Percentiles rank a stretch among this genome's conserved stretches.
phyloP scores from a whole-genome alignment of 1,140 invertebrate genomes.

The Drosophila kepulauana region DNA sequence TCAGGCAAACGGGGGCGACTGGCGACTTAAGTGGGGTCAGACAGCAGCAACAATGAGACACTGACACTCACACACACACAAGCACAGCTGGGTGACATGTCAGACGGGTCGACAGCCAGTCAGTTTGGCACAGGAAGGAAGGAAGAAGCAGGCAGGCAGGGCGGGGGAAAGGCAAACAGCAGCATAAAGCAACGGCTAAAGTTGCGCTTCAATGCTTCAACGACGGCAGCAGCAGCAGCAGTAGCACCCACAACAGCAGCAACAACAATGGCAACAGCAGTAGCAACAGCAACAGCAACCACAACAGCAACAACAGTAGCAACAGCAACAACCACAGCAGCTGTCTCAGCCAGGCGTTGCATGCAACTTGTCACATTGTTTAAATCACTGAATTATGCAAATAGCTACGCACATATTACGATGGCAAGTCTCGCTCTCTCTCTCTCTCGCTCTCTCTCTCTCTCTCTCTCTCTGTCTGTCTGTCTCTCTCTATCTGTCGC shows the following conservation, averaged over 20 bases:
- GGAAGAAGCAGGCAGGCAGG: constrained; percentile 11
- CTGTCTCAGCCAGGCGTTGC: constrained; percentile 68
- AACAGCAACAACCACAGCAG: constrained; percentile 13
- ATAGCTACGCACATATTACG: constrained; percentile 43
- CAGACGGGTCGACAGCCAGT: constrained; percentile 39
- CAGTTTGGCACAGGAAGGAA: constrained; percentile 16
- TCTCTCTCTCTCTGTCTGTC: constrained; percentile 3
- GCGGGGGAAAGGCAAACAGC: constrained; percentile 21
- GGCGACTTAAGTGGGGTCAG: constrained; percentile 47
- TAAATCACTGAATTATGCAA: constrained; percentile 79
- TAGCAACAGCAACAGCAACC: not conserved
- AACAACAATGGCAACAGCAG: not conserved
- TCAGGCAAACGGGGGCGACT: constrained; percentile 39
- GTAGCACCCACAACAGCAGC: constrained; percentile 2
- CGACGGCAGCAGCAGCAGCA: constrained; percentile 15
- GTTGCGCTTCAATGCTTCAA: constrained; percentile 44
- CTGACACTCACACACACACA: constrained; percentile 14
- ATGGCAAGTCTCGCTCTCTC: constrained; percentile 25
- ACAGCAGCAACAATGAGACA: constrained; percentile 47
- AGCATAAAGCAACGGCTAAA: constrained; percentile 54
- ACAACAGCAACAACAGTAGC: not conserved
- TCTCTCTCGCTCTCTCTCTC: constrained; percentile 13
- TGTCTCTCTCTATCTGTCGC: not conserved
- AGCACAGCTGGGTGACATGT: constrained; percentile 52
- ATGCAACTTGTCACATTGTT: constrained; percentile 79